phyloP scores from a whole-genome alignment of 2,888 invertebrate species.

The Gastracanthus pulcherrimus region DNA sequence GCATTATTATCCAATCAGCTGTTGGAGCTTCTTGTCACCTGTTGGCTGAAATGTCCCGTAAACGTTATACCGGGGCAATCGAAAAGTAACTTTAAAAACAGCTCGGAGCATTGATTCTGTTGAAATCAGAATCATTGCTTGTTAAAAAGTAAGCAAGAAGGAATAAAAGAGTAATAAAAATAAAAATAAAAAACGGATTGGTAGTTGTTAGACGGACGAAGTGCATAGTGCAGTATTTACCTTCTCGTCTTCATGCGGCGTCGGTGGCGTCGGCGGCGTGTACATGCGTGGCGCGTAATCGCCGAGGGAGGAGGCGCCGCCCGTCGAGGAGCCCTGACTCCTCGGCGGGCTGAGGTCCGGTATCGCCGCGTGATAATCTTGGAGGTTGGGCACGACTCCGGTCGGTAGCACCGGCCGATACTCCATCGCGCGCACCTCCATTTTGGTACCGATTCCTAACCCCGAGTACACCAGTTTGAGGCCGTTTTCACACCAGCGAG shows the following conservation, averaged over 20 bases:
- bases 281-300: conserved; percentile 77
- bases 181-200: background rate
- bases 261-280: conserved; percentile 76
- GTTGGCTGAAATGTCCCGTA: background rate
- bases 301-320: conserved; percentile 75
- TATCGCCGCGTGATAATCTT: conserved; percentile 76
- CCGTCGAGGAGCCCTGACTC: conserved; percentile 76
- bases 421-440: conserved; percentile 81
- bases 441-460: conserved; percentile 72
- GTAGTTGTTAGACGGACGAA: no score
- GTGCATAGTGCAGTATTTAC: conserved; percentile 63
- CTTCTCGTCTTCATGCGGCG: conserved; percentile 76
- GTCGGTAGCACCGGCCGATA: conserved; percentile 79
- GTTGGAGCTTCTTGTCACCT: background rate
- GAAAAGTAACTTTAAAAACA: background rate
- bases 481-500: conserved; percentile 62
- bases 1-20: background rate
- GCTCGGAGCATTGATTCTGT: background rate
- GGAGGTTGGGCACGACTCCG: conserved; percentile 75
- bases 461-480: conserved; percentile 73
- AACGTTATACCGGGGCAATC: background rate
- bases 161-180: no score
- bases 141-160: background rate
- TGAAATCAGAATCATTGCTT: conserved; percentile 21
- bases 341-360: conserved; percentile 76